Base-by-base conservation (phyloP, 2,113 vertebrate genomes). In the Sakesphorus luctuosus region DNA sequence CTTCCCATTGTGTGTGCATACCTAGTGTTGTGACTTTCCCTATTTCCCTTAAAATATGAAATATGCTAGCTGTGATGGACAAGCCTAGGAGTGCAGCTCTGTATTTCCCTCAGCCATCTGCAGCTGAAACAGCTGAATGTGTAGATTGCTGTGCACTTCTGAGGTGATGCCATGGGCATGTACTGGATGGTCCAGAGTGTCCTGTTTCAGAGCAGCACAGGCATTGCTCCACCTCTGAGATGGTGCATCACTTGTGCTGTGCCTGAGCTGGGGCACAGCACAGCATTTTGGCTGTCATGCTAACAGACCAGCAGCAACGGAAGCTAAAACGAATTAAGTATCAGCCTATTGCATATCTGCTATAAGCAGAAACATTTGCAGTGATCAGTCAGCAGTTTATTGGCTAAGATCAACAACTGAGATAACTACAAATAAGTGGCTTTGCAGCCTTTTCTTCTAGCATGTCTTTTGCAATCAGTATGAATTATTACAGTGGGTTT, bases 361-460 rank as follows among this genome's bases (percentile, higher is more conserved):
- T 63, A 2, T 33, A 11, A 89, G 92, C 77, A 96, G 94, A 44
- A 96, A 87, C 81, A 71, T 95, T 96, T 79, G 80, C 94, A 92
- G 84, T 69, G 87, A 94, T 96, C 85, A 86, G 80, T 89, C 90
- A 95, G 93, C 92, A 92, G 67, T 96, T 93, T 97, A 96, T 96
- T 96, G 96, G 92, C 77, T 80, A 61, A 93, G 93, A 97, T 97
- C 93, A 96, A 93, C 92, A 77, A 85, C 69, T 33, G 90, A 96
- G 96, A 95, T 96, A 92, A 84, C 88, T 92, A 97, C 95, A 95
- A 97, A 95, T 96, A 93, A 93, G 96, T 93, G 88, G 92, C 92
- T 96, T 97, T 96, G 86, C 92, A 94, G 87, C 84, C 86, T 88
- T 94, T 95, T 92, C 92, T 97, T 95, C 92, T 67, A 79, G 67